Evolutionary conservation across 2,888 invertebrate genomes (phyloP), one percentile per base, ranked within the genome.

Genomic region (Tipula helvola): DNA sequence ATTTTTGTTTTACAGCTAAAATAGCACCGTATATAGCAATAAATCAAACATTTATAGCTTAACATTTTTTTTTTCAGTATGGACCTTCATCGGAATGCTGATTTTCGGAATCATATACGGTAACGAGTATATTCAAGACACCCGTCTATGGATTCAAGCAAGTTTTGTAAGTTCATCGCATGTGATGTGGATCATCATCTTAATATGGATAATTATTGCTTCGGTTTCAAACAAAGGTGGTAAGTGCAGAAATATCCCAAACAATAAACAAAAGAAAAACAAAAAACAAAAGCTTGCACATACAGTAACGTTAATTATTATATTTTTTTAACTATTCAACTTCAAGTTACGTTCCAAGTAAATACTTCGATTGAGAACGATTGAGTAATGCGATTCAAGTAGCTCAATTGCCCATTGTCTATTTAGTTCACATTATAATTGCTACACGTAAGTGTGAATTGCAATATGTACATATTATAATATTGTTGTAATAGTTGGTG

Each of bases 201-300:
- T 92, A 16, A 90, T 91, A 39, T 93, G 92, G 92, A 90, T 92
- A 57, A 89, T 92, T 85, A 89, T 92, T 5, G 91, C 91, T 12
- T 92, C 92, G 87, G 71, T 28, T 2, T 84, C 84, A 36, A 36
- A 39, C 39, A 84, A 92, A 87, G 92, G 92, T 92, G 89, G 88
- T 89, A 87, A n/a, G 5, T 36, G 85, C 39, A 39, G 5, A 39
- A 5, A 39, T 39, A 39, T 3, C 28, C 2, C 2, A 28, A 28
- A 28, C 28, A 39, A 39, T 39, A 7, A 39, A 39, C 39, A 5
- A 39, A 39, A 39, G 28, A 28, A 28, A 28, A 28, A 28, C 1
- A 28, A 28, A 28, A 28, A 28, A 28, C 28, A 39, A 39, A 7
- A 39, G 39, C 3, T 39, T 39, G 39, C 39, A 39, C 39, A 39